A percentile compares a stretch with the other conserved stretches of the same genome.
Conservation (phyloP, 2,113 vertebrate species). For the Chelonoidis abingdonii region DNA sequence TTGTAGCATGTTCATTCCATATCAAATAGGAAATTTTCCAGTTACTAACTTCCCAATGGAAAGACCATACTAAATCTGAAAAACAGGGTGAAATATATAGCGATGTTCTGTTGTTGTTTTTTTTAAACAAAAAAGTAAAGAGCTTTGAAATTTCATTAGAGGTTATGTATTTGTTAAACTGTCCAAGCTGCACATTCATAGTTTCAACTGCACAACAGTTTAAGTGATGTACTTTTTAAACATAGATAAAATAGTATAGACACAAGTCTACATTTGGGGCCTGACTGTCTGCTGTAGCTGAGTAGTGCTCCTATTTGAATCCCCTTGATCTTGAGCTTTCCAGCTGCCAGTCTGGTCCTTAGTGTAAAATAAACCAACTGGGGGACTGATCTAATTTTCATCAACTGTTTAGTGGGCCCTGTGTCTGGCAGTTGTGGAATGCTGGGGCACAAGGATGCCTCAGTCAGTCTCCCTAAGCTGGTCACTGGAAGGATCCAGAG, state of each 20-base stretch:
- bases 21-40: conserved; percentile 54
- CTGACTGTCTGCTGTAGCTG: fast-evolving
- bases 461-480: not conserved
- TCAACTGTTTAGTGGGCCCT: not conserved
- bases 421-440: not conserved
- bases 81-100: conserved; percentile 42
- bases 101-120: not conserved
- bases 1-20: conserved; percentile 45
- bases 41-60: conserved; percentile 41
- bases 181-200: not conserved
- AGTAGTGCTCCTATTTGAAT: not conserved
- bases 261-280: not conserved
- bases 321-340: not conserved
- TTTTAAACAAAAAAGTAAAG: not conserved
- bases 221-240: conserved; percentile 1
- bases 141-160: conserved; percentile 8
- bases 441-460: not conserved
- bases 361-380: not conserved
- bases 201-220: conserved; percentile 33
- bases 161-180: not conserved
- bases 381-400: not conserved
- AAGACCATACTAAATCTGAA: conserved; percentile 25
- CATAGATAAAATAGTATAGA: not conserved
- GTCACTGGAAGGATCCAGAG: not conserved
- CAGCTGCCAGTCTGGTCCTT: not conserved